Base-by-base conservation (phyloP, 53 echinoderm and acorn worm species). In the Echinometra lucunter region DNA sequence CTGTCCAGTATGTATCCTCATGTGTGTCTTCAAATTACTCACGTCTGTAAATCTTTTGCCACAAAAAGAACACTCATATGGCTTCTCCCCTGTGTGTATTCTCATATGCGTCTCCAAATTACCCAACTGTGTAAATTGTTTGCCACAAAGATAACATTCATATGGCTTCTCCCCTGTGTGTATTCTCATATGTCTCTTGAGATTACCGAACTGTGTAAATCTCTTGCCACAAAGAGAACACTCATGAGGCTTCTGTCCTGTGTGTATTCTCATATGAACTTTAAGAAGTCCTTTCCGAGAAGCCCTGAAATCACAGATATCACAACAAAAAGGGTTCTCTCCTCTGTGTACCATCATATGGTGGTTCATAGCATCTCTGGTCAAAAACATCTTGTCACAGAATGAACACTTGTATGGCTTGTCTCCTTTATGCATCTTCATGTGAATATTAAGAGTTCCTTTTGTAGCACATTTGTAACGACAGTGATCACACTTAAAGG, bases 231-330 rank as follows among this genome's bases (percentile, higher is more conserved):
- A 85, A 23, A 44, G 4, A 44, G 4, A 1, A 21, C 85, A 85
- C 8, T 85, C 17, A 47, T 18, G 44, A 85, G 85, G 85, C 19
- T 85, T 45, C 23, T 85, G 45, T 47, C 17, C 32, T 85, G 85
- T 85, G 45, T 85, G 85, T 40, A 19, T 44, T 85, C 85, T 85
- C 44, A 85, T 85, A 38, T 85, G 85, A 15, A 15, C 25, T 85
- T 11, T 44, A 45, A 85, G 85, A 85, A 5, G 5, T 15, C 44
- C 23, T 7, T 85, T 85, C 9, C 21, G 45, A 7, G 85, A 44
- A 85, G 4, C 44, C 3, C 7, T 47, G 35, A 4, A 35, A 38
- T 6, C 8, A 18, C 85, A 85, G 23, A 44, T 4, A 47, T 34
- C 23, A 27, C 85, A 85, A 4, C 44, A 1, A 47, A 16, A 85